These are phyloP conservation scores for Zaprionus gabonicus DNA, from an alignment of 1,140 invertebrate species.

Conservation along the genomic window DNA sequence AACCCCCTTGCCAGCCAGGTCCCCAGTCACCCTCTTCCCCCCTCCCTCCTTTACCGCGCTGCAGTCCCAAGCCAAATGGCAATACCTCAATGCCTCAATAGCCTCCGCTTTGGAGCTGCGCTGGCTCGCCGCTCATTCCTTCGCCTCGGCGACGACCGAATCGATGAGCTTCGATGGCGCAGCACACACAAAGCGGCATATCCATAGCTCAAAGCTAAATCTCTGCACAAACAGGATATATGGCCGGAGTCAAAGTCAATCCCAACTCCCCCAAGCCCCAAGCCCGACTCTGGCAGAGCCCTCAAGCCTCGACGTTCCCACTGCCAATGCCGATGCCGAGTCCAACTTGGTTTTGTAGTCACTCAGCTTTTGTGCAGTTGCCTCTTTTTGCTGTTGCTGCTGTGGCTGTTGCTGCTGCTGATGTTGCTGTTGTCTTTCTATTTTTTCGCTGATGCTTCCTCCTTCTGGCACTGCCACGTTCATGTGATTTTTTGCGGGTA, in stretches of 20 bases:
- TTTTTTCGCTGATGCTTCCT: not conserved
- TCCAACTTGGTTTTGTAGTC: conserved; percentile 76
- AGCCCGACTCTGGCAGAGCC: conserved; percentile 11
- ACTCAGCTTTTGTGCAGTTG: conserved; percentile 68
- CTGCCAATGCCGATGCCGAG: conserved; percentile 46
- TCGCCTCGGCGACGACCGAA: conserved; percentile 39
- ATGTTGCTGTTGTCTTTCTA: conserved; percentile 6
- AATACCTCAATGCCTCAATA: conserved; percentile 26
- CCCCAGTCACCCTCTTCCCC: not conserved
- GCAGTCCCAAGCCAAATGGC: conserved; percentile 22
- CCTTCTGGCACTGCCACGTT: conserved; percentile 5
- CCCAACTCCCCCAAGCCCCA: conserved; percentile 32
- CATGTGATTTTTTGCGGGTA: conserved; percentile 68
- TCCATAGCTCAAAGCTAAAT: conserved; percentile 81
- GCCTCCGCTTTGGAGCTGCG: not conserved
- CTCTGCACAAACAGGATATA: conserved; percentile 80
- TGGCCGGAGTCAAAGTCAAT: conserved; percentile 72
- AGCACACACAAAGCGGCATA: conserved; percentile 53
- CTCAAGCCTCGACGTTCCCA: conserved; percentile 42
- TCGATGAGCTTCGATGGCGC: conserved; percentile 62
- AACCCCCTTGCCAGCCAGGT: conserved; percentile 6
- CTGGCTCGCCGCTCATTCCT: not conserved
- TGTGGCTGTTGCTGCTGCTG: conserved; percentile 1
- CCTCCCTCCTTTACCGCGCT: not conserved
- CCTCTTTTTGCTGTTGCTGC: not conserved